A percentile compares a stretch with the other conserved stretches of the same genome.
Evolutionary conservation across 2,113 vertebrate species (phyloP).

Genomic region (Coptodon bakossiorum): DNA sequence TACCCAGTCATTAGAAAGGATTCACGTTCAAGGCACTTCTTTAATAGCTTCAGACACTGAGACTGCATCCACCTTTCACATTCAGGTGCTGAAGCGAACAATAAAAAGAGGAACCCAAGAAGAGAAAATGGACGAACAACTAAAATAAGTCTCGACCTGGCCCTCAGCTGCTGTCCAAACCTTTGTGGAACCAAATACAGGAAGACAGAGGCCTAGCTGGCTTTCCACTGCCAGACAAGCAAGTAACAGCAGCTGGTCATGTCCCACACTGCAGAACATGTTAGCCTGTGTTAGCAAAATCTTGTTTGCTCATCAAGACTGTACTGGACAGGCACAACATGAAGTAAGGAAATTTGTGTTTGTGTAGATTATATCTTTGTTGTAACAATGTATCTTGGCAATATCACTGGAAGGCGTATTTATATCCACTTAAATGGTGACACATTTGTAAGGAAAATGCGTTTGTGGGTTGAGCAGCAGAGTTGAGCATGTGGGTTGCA

Average conservation of each 20-base stretch:
- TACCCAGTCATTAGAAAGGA: not conserved
- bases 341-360: not conserved
- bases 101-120: not conserved
- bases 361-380: accelerated
- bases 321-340: not conserved
- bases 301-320: not conserved
- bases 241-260: not conserved
- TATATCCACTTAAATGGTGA: not conserved
- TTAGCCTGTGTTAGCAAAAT: not conserved
- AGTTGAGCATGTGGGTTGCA: not conserved
- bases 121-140: not conserved
- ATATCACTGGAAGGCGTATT: not conserved
- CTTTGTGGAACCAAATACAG: not conserved
- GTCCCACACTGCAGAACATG: not conserved
- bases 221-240: not conserved
- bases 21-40: not conserved
- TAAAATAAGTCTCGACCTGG: not conserved
- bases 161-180: not conserved
- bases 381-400: not conserved
- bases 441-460: not conserved
- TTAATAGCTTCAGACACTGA: not conserved
- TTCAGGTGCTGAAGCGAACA: not conserved
- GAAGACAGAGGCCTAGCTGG: not conserved
- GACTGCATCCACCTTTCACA: not conserved
- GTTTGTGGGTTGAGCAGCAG: not conserved